Evolutionary conservation across 2,888 invertebrate species (phyloP).

Genomic region (Cheilosia urbana): DNA sequence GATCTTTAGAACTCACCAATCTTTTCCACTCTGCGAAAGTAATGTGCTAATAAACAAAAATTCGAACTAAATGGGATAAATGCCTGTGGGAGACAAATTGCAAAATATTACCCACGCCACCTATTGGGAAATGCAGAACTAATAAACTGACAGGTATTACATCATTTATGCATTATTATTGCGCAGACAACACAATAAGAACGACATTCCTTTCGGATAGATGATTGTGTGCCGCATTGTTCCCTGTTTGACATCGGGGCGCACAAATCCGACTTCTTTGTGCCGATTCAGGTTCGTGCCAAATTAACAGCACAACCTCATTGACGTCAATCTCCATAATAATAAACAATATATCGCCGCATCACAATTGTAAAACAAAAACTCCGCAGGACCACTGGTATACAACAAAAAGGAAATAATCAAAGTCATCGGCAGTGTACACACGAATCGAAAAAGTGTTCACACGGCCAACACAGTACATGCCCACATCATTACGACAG

Average conservation of each 20-base stretch:
- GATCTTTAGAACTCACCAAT: no score
- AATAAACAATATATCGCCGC: conserved; percentile 37
- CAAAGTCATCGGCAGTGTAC: conserved; percentile 37
- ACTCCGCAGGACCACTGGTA: conserved; percentile 55
- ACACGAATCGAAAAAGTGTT: conserved; percentile 36
- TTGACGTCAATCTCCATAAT: conserved; percentile 51
- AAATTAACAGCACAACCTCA: conserved; percentile 59
- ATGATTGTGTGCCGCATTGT: not conserved
- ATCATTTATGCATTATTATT: no score
- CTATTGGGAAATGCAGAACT: no score
- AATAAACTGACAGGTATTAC: no score
- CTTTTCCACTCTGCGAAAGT: no score
- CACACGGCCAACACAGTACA: conserved; percentile 46
- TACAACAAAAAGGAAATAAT: conserved; percentile 22
- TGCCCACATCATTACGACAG: conserved; percentile 16
- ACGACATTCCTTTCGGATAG: no score
- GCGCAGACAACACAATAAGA: no score
- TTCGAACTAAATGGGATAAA: no score
- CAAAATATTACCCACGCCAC: no score
- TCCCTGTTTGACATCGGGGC: not conserved
- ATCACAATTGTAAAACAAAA: conserved; percentile 52
- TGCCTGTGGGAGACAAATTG: no score
- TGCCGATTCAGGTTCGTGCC: conserved; percentile 12
- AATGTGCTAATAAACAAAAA: no score
- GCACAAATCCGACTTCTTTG: not conserved